Conservation (phyloP, 1,140 invertebrate species). For the Dreissena rostriformis region DNA sequence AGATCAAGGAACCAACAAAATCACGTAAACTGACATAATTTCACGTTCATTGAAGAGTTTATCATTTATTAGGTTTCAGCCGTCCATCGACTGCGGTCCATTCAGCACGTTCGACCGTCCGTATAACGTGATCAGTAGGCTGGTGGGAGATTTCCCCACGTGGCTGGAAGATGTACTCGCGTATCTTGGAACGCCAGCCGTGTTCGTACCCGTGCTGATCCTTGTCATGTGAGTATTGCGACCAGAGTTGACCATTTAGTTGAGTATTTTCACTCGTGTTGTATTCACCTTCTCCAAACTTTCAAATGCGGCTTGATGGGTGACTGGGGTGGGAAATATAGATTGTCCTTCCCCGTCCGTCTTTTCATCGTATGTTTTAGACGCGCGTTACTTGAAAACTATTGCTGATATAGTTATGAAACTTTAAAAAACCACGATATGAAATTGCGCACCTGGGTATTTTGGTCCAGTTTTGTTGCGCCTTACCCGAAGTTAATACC, state of each 20-base stretch:
- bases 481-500: background rate
- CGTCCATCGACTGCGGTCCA: constrained; percentile 74
- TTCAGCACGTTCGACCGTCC: constrained; percentile 46
- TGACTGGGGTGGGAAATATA: background rate
- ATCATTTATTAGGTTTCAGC: constrained; percentile 64
- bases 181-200: constrained; percentile 47
- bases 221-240: constrained; percentile 34
- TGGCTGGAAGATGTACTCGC: constrained; percentile 25
- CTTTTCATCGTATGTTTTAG: too few relatives aligned
- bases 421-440: background rate
- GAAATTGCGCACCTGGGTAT: too few relatives aligned
- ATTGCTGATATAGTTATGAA: background rate
- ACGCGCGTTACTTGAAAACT: too few relatives aligned
- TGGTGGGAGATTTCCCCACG: constrained; percentile 2
- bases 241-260: too few relatives aligned
- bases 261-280: background rate
- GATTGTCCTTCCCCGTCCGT: too few relatives aligned
- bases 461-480: too few relatives aligned
- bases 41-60: too few relatives aligned
- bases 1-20: too few relatives aligned
- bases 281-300: background rate
- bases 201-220: constrained; percentile 36
- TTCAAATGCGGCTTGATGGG: background rate
- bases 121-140: constrained; percentile 26
- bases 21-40: too few relatives aligned